These are phyloP conservation scores for Mungos mungo DNA, from an alignment of 2,113 vertebrate species.

Conservation along the genomic window DNA sequence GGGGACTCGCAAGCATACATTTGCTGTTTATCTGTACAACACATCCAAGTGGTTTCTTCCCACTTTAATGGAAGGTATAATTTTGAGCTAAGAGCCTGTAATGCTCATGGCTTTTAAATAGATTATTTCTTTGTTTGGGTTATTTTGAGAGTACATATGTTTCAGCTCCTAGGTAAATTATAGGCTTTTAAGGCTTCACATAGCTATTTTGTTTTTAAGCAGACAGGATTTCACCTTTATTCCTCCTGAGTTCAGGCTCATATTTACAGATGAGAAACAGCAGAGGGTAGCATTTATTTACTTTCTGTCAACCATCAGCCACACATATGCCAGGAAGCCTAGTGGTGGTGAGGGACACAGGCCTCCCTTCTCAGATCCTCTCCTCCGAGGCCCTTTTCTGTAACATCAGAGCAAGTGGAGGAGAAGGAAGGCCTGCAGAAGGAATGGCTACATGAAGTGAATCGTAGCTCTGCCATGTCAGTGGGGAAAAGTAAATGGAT, in stretches of 20 bases:
- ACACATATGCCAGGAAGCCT: not conserved
- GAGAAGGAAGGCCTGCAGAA: not conserved
- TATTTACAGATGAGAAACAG: slow-evolving; percentile 79
- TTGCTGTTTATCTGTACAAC: slow-evolving; percentile 40
- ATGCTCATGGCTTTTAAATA: slow-evolving; percentile 64
- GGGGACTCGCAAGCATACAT: not conserved
- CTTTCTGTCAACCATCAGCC: slow-evolving; percentile 51
- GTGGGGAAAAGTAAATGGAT: not conserved
- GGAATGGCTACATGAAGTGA: not conserved
- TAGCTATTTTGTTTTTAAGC: slow-evolving; percentile 43
- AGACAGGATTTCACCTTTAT: slow-evolving; percentile 54
- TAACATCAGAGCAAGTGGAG: not conserved
- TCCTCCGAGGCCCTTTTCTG: not conserved
- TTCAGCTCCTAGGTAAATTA: slow-evolving; percentile 66
- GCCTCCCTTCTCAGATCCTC: not conserved
- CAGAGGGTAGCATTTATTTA: slow-evolving; percentile 85
- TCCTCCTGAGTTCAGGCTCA: not conserved
- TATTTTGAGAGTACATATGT: slow-evolving; percentile 60
- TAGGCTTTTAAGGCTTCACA: slow-evolving; percentile 62
- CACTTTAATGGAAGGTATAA: slow-evolving; percentile 61
- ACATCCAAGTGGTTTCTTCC: not conserved
- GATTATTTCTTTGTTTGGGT: slow-evolving; percentile 60
- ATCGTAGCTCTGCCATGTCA: too few species aligned
- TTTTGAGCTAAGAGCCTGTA: slow-evolving; percentile 63
- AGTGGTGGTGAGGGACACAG: too few species aligned